Percentiles rank a stretch among this genome's conserved stretches.
These are phyloP conservation scores for Camelus bactrianus DNA, from an alignment of 2,113 vertebrate genomes.

Conservation along the genomic window DNA sequence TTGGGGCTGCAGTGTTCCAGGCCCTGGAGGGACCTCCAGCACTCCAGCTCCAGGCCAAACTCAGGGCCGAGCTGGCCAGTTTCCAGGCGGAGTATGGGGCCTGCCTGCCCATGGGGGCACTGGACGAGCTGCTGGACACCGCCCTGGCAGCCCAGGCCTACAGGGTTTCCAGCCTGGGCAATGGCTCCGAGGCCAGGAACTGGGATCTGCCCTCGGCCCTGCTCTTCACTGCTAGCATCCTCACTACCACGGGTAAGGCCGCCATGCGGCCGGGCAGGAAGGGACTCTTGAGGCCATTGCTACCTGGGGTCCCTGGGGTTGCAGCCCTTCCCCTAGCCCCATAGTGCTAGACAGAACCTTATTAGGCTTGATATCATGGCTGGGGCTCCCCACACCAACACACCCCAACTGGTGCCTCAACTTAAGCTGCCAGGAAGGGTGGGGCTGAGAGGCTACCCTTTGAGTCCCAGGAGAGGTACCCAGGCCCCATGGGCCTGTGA, in stretches of 20 bases:
- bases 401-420: constrained; percentile 78
- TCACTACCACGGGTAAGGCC: constrained; percentile 90
- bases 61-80: constrained; percentile 74
- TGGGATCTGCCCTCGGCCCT: constrained; percentile 89
- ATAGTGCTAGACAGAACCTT: neutral
- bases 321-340: neutral
- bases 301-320: neutral
- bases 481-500: neutral
- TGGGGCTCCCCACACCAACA: constrained; percentile 34
- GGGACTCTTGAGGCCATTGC: neutral
- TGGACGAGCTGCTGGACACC: constrained; percentile 82
- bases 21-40: constrained; percentile 85
- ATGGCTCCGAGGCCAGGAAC: constrained; percentile 68
- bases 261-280: neutral
- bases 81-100: constrained; percentile 82
- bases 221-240: constrained; percentile 88
- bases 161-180: constrained; percentile 80
- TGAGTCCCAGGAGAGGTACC: neutral
- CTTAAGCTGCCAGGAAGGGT: constrained; percentile 75
- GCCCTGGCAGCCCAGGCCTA: constrained; percentile 78
- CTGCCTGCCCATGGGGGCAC: constrained; percentile 82
- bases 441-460: constrained; percentile 33
- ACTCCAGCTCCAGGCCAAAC: constrained; percentile 72
- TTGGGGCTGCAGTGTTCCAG: constrained; percentile 85
- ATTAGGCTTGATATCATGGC: constrained; percentile 33